Evolutionary conservation across 1,140 invertebrate species (phyloP).

Genomic region (Pararge aegeria): DNA sequence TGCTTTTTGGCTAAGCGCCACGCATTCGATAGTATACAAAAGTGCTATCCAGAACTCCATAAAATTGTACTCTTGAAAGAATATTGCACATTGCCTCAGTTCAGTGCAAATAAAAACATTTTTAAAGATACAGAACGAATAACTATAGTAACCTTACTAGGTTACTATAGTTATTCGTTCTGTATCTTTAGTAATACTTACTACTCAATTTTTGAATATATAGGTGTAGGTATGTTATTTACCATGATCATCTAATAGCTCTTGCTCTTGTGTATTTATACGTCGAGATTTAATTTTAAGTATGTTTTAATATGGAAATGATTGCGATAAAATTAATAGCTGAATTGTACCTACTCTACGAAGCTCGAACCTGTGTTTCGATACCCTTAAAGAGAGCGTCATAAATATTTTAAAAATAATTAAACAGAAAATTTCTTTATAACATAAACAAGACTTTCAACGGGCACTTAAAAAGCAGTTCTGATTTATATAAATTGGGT

Average conservation of each 20-base stretch:
- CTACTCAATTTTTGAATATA: no score
- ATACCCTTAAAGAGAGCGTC: background rate
- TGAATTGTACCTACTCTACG: no score
- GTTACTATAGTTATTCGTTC: no score
- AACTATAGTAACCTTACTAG: no score
- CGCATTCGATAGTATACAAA: slow-evolving; percentile 25
- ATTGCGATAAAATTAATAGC: no score
- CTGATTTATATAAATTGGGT: background rate
- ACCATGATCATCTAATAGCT: no score
- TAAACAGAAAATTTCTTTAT: background rate
- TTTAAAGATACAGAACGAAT: no score
- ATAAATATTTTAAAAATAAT: background rate
- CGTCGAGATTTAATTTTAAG: no score
- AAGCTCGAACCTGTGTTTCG: background rate
- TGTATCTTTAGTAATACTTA: no score
- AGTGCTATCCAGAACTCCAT: slow-evolving; percentile 17
- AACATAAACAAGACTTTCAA: slow-evolving; percentile 8
- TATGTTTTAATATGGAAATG: no score
- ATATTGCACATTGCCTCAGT: slow-evolving; percentile 11
- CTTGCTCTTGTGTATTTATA: no score
- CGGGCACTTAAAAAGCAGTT: slow-evolving; percentile 2
- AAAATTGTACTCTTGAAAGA: slow-evolving; percentile 18
- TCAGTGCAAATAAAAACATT: background rate
- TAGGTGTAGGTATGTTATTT: no score
- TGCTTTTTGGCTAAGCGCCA: slow-evolving; percentile 58